Evolutionary conservation across 1,140 invertebrate genomes (phyloP), one percentile per base, ranked within the genome.

Genomic region (Drosophila littoralis): DNA sequence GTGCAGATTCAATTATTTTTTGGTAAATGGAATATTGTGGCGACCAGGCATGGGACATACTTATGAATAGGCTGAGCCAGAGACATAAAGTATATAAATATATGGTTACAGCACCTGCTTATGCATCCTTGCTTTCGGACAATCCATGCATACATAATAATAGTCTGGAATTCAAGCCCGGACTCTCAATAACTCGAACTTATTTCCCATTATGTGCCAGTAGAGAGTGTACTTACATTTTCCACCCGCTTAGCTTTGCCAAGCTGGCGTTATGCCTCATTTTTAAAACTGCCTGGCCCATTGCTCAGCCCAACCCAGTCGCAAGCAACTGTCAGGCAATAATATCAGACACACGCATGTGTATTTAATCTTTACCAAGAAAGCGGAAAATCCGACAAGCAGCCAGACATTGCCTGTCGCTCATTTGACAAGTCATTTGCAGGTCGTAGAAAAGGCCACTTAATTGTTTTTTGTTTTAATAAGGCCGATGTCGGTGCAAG

Each of bases 351-450:
- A 72, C 82, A 86, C 79, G 59, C 82, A 50, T 22, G 51, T 45
- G 1, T 51, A 17, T 58, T 13, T 58, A 42, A 58, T 58, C 36
- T 22, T 33, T 12, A 17, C 9, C 36, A 13, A 35, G 40, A 43
- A 45, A 17, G 13, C 32, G 8, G n/a, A 10, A 15, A 13, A 69
- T 68, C 38, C 22, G 48, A 36, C 22, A 28, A 28, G 22, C 22
- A 28, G 22, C 22, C 22, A 6, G n/a, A 63, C 43, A 67, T 48
- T 28, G 64, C 40, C 72, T 79, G 72, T 64, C 70, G 65, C 63
- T 59, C 82, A 54, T 83, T 88, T 79, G 64, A 86, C 83, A 86
- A 88, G 76, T 83, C 72, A 83, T 86, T 86, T 86, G 68, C 84
- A 88, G 83, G 50, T 86, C 82, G 83, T 86, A 66, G 40, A 73